Percentiles rank a stretch among this genome's conserved stretches.
Conservation (phyloP, 2,888 invertebrate species). For the Drosophila limbata region DNA sequence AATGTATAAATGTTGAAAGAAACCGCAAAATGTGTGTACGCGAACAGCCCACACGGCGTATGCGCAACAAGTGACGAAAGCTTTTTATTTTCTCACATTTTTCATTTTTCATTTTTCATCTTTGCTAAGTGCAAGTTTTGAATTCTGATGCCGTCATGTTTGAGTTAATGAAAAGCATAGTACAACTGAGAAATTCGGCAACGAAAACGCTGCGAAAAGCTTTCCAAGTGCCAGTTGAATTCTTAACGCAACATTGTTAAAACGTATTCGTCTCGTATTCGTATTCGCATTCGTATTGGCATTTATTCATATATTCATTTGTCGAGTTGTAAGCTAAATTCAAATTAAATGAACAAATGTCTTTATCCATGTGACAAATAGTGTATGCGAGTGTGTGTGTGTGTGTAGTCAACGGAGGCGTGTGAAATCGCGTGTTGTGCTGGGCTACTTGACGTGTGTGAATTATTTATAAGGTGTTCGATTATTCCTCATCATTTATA, state of each 20-base stretch:
- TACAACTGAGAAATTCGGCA: constrained; percentile 39
- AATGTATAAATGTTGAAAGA: not conserved
- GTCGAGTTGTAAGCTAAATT: constrained; percentile 44
- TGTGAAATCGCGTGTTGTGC: constrained; percentile 35
- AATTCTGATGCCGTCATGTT: constrained; percentile 65
- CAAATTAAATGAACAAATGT: constrained; percentile 23
- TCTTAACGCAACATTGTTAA: constrained; percentile 66
- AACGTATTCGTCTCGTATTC: constrained; percentile 41
- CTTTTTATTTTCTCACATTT: constrained; percentile 47
- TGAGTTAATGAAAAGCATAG: constrained; percentile 68
- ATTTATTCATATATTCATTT: constrained; percentile 26
- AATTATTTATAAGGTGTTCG: constrained; percentile 20
- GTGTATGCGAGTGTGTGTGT: not conserved
- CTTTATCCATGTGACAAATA: constrained; percentile 39
- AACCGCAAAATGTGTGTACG: constrained; percentile 4
- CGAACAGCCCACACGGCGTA: constrained; percentile 61
- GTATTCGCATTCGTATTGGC: constrained; percentile 14
- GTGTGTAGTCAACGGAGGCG: constrained; percentile 6
- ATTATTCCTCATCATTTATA: not conserved
- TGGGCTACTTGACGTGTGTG: constrained; percentile 34
- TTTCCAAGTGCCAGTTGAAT: constrained; percentile 69
- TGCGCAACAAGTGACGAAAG: constrained; percentile 78
- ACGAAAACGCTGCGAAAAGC: constrained; percentile 64
- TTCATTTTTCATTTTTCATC: constrained; percentile 50
- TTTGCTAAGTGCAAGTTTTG: constrained; percentile 45